Evolutionary conservation across 2,797 vertebrate genomes (phyloP).

Genomic region (Catharus ustulatus): DNA sequence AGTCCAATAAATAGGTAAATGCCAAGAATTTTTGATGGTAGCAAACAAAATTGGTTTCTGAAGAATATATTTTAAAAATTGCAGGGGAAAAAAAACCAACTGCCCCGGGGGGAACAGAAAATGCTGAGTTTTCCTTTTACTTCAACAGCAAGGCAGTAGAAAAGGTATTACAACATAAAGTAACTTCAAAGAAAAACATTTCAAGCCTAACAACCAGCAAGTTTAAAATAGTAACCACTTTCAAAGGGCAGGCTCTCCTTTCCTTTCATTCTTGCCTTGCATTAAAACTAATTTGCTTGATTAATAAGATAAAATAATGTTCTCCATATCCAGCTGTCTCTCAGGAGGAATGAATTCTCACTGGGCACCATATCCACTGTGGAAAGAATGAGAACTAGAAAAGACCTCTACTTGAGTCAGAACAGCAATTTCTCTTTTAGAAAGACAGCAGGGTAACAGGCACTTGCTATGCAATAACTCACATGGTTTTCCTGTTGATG

Average conservation of each 20-base stretch:
- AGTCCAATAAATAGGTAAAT: neutral
- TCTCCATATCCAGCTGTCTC: neutral
- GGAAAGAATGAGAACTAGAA: neutral
- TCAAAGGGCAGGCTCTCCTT: neutral
- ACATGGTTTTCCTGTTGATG: neutral
- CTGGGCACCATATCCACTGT: neutral
- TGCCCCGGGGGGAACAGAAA: neutral
- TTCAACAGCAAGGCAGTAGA: neutral
- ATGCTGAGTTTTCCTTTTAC: neutral
- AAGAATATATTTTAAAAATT: neutral
- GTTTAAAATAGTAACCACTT: conserved; percentile 16
- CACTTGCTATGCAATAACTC: neutral
- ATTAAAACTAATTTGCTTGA: conserved; percentile 7
- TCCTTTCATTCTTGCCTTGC: neutral
- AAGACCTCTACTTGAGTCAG: neutral
- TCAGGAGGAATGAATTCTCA: neutral
- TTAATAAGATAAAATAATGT: conserved; percentile 20
- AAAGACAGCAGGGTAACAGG: neutral
- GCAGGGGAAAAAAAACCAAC: neutral
- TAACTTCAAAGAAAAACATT: neutral
- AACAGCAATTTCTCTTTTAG: neutral
- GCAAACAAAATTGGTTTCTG: neutral
- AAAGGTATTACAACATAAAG: neutral
- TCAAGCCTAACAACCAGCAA: neutral
- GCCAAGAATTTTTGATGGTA: neutral